Percentiles rank a stretch among this genome's conserved stretches.
These are phyloP conservation scores for Trididemnum nubilum DNA, from an alignment of 23 tunicate genomes.

Conservation along the genomic window DNA sequence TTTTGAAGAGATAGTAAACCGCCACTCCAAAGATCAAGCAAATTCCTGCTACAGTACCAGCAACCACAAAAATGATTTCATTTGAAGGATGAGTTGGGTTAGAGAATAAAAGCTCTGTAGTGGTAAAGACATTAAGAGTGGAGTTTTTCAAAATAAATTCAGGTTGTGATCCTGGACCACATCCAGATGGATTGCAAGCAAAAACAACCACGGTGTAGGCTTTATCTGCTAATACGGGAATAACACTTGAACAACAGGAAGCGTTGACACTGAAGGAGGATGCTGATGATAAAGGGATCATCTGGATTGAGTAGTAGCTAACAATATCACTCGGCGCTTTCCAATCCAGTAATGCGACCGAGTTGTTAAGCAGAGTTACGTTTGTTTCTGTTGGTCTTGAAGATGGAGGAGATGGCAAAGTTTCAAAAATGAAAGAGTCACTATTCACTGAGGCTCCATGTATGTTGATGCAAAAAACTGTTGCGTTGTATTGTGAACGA, in stretches of 20 bases:
- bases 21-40: neutral
- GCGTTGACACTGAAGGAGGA: neutral
- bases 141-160: neutral
- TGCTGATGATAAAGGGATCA: neutral
- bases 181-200: slow-evolving; percentile 17
- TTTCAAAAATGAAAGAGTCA: slow-evolving; percentile 21
- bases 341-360: neutral
- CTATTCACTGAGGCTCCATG: slow-evolving; percentile 6
- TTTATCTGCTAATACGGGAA: neutral
- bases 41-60: neutral
- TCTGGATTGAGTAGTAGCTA: neutral
- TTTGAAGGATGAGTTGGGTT: neutral
- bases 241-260: neutral
- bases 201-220: neutral
- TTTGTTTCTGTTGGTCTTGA: slow-evolving; percentile 11
- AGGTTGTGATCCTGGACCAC: slow-evolving; percentile 8
- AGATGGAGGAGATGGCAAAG: slow-evolving; percentile 22
- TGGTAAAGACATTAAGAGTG: neutral
- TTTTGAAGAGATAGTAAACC: neutral
- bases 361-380: slow-evolving; percentile 9
- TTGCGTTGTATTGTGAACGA: neutral
- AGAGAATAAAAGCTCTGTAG: neutral
- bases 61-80: neutral
- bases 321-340: neutral
- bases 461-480: neutral